Percentiles rank a stretch among this genome's conserved stretches.
These are phyloP conservation scores for Protobothrops flavoviridis DNA, from an alignment of 2,113 vertebrate species.

Conservation along the genomic window DNA sequence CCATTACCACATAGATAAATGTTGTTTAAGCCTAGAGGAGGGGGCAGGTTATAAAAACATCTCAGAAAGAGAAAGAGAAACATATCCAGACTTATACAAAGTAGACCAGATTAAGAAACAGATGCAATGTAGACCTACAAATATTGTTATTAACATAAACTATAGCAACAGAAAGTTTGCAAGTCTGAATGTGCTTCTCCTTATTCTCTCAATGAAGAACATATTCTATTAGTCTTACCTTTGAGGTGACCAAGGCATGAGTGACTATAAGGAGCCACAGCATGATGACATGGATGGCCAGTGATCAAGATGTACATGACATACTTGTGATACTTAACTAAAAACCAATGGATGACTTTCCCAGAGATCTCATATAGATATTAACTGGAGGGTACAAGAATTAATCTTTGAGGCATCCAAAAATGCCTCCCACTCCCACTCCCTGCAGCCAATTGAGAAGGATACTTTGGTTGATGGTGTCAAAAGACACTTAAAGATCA, in stretches of 20 bases:
- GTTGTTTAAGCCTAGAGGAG: not conserved
- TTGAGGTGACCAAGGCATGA: not conserved
- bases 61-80: not conserved
- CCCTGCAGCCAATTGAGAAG: not conserved
- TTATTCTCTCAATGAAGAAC: not conserved
- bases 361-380: not conserved
- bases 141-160: not conserved
- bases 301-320: not conserved
- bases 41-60: not conserved
- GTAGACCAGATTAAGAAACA: not conserved
- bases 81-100: not conserved
- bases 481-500: not conserved
- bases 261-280: not conserved
- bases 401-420: not conserved
- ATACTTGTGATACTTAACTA: not conserved
- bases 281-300: not conserved
- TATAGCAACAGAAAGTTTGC: not conserved
- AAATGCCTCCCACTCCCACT: not conserved
- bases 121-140: not conserved
- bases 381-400: not conserved
- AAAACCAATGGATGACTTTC: not conserved
- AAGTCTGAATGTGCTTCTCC: not conserved
- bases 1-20: not conserved
- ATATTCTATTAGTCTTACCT: not conserved
- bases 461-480: not conserved